A percentile compares a stretch with the other conserved stretches of the same genome.
Evolutionary conservation across 2,113 vertebrate species (phyloP).

Genomic region (Pseudolaguvia tuberculata): DNA sequence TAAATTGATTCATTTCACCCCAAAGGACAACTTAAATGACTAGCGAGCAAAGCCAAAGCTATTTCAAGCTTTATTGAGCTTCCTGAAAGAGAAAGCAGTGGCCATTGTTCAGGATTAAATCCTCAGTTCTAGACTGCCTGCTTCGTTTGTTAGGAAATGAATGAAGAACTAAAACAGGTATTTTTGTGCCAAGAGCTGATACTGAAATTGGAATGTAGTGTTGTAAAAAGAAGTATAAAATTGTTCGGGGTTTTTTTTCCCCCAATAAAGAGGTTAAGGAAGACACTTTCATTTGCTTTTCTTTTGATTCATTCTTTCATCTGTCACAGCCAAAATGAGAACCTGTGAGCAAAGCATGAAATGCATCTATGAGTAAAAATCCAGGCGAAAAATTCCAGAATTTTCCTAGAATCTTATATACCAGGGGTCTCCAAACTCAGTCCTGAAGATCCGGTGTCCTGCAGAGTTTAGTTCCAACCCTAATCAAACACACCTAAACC

Average conservation of each 20-base stretch:
- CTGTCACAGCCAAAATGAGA: constrained; percentile 28
- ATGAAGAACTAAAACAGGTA: constrained; percentile 23
- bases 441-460: too few relatives aligned
- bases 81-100: constrained; percentile 18
- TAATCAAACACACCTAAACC: too few relatives aligned
- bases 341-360: neutral
- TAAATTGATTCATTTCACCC: constrained; percentile 15
- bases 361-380: too few relatives aligned
- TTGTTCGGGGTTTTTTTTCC: constrained; percentile 22
- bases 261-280: constrained; percentile 20
- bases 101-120: constrained; percentile 30
- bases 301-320: neutral
- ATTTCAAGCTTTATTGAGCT: constrained; percentile 43
- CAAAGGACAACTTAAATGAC: neutral
- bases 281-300: constrained; percentile 2
- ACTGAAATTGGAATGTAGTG: constrained; percentile 38
- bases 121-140: neutral
- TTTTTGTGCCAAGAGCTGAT: constrained; percentile 32
- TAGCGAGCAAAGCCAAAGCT: constrained; percentile 11
- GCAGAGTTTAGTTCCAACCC: too few relatives aligned
- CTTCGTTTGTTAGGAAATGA: neutral
- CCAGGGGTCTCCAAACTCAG: too few relatives aligned
- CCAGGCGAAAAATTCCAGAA: too few relatives aligned
- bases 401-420: too few relatives aligned
- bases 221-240: constrained; percentile 31